Percentiles rank a stretch among this genome's conserved stretches.
Conservation (phyloP, 37 sponge, comb jelly and placozoan species). For the Geodia barretti region DNA sequence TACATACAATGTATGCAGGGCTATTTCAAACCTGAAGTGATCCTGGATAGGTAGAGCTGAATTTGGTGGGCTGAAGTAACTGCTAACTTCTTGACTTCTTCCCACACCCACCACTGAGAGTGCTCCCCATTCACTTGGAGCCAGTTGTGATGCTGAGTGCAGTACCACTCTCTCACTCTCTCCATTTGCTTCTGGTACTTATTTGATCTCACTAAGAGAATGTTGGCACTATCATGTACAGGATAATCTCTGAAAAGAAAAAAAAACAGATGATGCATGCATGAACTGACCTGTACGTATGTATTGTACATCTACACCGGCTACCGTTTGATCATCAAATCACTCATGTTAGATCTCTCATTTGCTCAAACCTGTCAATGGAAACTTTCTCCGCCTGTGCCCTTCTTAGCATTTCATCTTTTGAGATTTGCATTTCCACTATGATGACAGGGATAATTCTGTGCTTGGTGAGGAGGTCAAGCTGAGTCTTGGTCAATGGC, state of each 20-base stretch:
- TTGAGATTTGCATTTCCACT: constrained; percentile 72
- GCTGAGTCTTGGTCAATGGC: constrained; percentile 85
- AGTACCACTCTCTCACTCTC: constrained; percentile 71
- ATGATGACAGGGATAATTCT: constrained; percentile 81
- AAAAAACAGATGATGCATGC: background rate
- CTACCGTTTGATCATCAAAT: background rate
- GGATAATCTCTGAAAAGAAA: constrained; percentile 58
- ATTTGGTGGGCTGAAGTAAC: constrained; percentile 59
- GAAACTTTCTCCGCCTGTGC: constrained; percentile 49
- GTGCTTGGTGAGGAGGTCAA: constrained; percentile 76
- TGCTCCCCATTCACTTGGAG: constrained; percentile 63
- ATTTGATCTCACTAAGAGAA: constrained; percentile 34
- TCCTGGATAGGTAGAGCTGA: constrained; percentile 43
- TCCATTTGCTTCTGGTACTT: constrained; percentile 65
- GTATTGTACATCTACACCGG: background rate
- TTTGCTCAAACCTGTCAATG: constrained; percentile 29
- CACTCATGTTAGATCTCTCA: background rate
- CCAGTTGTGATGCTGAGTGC: constrained; percentile 85
- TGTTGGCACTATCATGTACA: constrained; percentile 80
- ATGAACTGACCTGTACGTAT: background rate
- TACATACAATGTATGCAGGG: too few relatives aligned
- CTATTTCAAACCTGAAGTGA: constrained; percentile 18
- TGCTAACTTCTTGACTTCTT: constrained; percentile 31
- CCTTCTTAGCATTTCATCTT: constrained; percentile 69
- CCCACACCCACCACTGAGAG: constrained; percentile 87